Evolutionary conservation across 2,113 vertebrate genomes (phyloP), one percentile per base, ranked within the genome.

Genomic region (Stercorarius parasiticus): DNA sequence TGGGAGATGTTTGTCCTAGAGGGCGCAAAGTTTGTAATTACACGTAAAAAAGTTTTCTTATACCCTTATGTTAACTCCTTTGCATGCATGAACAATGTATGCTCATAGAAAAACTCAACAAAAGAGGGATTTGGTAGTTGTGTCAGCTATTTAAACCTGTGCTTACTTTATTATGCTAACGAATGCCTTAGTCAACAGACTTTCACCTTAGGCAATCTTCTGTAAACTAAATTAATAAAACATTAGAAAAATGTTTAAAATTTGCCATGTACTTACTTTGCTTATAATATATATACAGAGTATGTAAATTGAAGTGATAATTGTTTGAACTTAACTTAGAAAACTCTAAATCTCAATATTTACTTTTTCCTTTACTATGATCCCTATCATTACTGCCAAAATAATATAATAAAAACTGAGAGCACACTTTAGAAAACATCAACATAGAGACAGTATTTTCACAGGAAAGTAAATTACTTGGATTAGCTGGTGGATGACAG

Each of bases 1-100:
- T 97, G 76, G 86, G 70, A 96, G 42, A 73, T 95, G 58, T 95
- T 97, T 92, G 62, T 91, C 80, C 66, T 90, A 93, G 73, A 82
- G 76, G 76, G 18, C 7, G 9, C 40, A 61, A 96, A 94, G 62
- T 96, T 96, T 32, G 27, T 72, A 96, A 95, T 91, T 91, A 92
- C 26, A 90, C 0, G 5, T 79, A 43, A 90, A 93, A 93, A 98
- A 88, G 20, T 83, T 94, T 38, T 67, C 87, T 94, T 81, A 82
- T 80, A 86, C 50, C n/a, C 38, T 90, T 78, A 77, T 12, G 13
- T 73, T 88, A 95, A 83, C 49, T 45, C 58, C 43, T 58, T 43
- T 83, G 67, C 69, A 85, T 22, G 32, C 72, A 38, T 34, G 70
- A 71, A 40, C 21, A 78, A 55, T 53, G 26, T 56, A 23, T 40